Percentiles rank a stretch among this genome's conserved stretches.
Conservation (phyloP, 2,888 invertebrate genomes). For the Sarcophaga rosellei region DNA sequence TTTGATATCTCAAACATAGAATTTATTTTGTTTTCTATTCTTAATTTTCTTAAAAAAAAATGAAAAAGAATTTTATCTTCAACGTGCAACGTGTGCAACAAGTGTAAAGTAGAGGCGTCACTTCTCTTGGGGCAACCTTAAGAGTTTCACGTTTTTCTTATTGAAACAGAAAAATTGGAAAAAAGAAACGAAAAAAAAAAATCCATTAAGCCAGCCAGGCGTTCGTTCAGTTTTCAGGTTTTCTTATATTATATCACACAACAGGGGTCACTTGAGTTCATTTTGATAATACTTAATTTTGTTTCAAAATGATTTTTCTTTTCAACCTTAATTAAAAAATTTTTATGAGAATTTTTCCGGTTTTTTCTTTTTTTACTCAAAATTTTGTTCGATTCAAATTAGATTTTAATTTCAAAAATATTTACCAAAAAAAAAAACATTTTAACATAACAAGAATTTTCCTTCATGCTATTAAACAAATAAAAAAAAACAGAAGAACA, state of each 20-base stretch:
- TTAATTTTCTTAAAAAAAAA: not conserved
- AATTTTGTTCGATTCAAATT: not conserved
- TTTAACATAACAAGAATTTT: no score
- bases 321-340: slow-evolving; percentile 36
- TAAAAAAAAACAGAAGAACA: no score
- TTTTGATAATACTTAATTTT: slow-evolving; percentile 31
- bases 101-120: slow-evolving; percentile 55
- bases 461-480: no score
- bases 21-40: slow-evolving; percentile 1
- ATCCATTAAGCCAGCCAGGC: not conserved
- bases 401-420: not conserved
- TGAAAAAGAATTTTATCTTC: not conserved
- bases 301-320: slow-evolving; percentile 7
- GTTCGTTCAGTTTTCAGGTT: not conserved
- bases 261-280: slow-evolving; percentile 50
- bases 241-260: not conserved
- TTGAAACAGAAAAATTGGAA: not conserved
- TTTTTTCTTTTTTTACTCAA: slow-evolving; percentile 22
- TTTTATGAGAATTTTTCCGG: slow-evolving; percentile 42
- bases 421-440: no score
- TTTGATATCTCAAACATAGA: slow-evolving; percentile 30
- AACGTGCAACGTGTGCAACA: slow-evolving; percentile 30
- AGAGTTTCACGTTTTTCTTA: not conserved
- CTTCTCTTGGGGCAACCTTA: not conserved
- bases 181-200: not conserved